Evolutionary conservation across 2,113 vertebrate species (phyloP), one percentile per base, ranked within the genome.

Genomic region (Andinoacara biseriatus): DNA sequence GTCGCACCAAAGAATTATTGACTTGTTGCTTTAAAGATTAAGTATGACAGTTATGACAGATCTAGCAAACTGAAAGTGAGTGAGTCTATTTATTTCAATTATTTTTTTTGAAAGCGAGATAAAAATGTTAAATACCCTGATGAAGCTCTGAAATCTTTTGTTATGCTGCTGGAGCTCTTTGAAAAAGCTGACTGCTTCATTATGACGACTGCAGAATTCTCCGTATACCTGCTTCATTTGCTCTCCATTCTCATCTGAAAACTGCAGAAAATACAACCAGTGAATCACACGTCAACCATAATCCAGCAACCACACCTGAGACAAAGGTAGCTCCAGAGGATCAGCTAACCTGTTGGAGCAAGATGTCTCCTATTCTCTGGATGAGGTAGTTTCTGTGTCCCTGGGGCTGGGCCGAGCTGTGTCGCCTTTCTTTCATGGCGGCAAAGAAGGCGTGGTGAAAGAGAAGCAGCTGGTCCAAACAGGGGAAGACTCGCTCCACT

Each of bases 171-270:
- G 95, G 46, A 99, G 95, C 54, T 98, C 98, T 94, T 99, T 99
- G 91, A 98, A 99, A 79, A 98, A 96, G 90, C 91, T 96, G 86
- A 99, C 97, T 0, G 98, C 98, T 92, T 98, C 97, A 11, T 97
- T 98, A 81, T 99, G 98, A 74, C 95, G 97, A 76, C 98, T 97
- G 93, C 98, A 99, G 95, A 99, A 99, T 5, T 98, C 97, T n/a
- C 98, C 98, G 0, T 99, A 99, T 35, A 98, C 95, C 87, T 94
- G 94, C 92, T 97, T 97, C 96, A 99, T 97, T 86, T 96, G 97
- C 84, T 92, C 96, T 46, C 96, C 97, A 90, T 96, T 99, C 89
- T 99, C 97, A 81, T 96, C 96, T 91, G 97, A 97, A 95, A 99
- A 99, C 98, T 99, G 83, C 26, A 88, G 7, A 61, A 58, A 26